These are phyloP conservation scores for Scatophagus argus DNA, from an alignment of 2,113 vertebrate genomes.

Conservation along the genomic window DNA sequence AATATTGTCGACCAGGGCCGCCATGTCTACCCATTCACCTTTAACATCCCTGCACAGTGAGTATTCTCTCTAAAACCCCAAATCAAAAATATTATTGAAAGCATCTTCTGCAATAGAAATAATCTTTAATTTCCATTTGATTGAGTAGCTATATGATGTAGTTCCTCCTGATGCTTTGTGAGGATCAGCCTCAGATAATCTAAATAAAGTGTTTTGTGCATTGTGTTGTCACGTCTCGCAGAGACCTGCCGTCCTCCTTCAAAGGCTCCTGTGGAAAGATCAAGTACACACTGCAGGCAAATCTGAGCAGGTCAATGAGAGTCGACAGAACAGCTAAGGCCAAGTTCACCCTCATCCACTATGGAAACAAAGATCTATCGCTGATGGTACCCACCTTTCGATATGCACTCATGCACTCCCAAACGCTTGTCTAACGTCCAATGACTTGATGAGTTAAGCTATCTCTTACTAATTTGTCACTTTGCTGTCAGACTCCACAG, in stretches of 20 bases:
- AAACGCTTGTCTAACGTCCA: neutral
- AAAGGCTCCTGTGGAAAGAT: conserved; percentile 62
- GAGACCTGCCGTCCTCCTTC: conserved; percentile 70
- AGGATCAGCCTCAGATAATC: neutral
- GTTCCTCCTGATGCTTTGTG: neutral
- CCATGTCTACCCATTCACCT: conserved; percentile 75
- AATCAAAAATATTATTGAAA: neutral
- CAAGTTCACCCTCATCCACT: conserved; percentile 55
- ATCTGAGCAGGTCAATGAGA: conserved; percentile 64
- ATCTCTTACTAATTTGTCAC: neutral
- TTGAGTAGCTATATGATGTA: neutral
- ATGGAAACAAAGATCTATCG: neutral
- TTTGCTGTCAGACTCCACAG: conserved; percentile 64
- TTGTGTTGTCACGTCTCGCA: conserved; percentile 14
- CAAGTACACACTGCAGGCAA: conserved; percentile 65
- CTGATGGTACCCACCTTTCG: conserved; percentile 53
- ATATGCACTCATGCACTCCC: neutral
- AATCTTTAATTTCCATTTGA: neutral
- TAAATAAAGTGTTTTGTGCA: neutral
- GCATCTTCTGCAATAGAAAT: neutral
- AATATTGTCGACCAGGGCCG: conserved; percentile 47
- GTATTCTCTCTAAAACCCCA: neutral
- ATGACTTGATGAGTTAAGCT: neutral
- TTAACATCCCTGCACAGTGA: conserved; percentile 78
- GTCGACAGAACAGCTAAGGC: conserved; percentile 61